These are phyloP conservation scores for Andrena trimmerana DNA, from an alignment of 2,888 invertebrate genomes.

Conservation along the genomic window DNA sequence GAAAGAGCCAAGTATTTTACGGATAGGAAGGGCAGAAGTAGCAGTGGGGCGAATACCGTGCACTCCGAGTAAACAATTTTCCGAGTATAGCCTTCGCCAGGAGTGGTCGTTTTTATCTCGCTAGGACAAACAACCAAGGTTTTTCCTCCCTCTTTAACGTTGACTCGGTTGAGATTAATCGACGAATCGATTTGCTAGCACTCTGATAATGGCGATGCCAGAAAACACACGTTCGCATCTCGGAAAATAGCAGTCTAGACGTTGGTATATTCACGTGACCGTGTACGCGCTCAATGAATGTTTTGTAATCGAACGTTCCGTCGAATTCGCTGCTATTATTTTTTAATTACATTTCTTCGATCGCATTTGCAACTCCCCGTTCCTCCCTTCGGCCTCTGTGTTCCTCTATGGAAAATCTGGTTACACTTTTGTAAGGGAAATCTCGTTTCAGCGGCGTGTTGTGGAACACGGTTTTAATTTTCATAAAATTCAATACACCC, in stretches of 20 bases:
- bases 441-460: conserved; percentile 30
- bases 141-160: conserved; percentile 29
- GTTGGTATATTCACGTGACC: conserved; percentile 1
- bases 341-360: conserved; percentile 68
- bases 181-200: conserved; percentile 38
- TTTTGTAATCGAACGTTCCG: conserved; percentile 59
- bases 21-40: conserved; percentile 1
- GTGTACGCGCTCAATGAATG: conserved; percentile 30
- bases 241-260: conserved; percentile 22
- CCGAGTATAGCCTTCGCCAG: conserved; percentile 27
- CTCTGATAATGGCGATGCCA: conserved; percentile 38
- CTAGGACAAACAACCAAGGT: conserved; percentile 25
- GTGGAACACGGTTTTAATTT: conserved; percentile 70
- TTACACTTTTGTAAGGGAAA: conserved; percentile 61
- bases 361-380: conserved; percentile 54
- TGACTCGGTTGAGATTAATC: conserved; percentile 25
- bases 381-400: neutral
- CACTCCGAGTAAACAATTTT: conserved; percentile 51
- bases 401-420: conserved; percentile 23
- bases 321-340: conserved; percentile 66
- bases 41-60: conserved; percentile 9
- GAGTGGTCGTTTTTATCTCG: conserved; percentile 38
- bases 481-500: conserved; percentile 71
- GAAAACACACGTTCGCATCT: conserved; percentile 3
- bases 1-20: conserved; percentile 34